Conservation (phyloP, 2,888 invertebrate species). For the Zygothrica quintamaculata region DNA sequence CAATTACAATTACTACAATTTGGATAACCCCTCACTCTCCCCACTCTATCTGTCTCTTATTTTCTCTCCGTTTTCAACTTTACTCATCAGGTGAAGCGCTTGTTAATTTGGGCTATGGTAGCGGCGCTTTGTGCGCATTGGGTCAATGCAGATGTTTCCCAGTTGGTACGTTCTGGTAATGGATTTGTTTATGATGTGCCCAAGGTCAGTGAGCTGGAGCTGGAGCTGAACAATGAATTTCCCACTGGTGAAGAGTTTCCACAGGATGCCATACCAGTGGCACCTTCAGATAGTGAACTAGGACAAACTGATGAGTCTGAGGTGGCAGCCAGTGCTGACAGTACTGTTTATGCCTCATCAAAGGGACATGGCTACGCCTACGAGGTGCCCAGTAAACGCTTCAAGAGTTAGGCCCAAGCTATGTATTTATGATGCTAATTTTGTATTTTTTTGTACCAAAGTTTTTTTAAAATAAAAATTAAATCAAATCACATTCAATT, state of each 20-base stretch:
- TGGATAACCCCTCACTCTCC: background rate
- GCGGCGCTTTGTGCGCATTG: slow-evolving; percentile 38
- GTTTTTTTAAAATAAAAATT: slow-evolving; percentile 48
- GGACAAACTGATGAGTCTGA: slow-evolving; percentile 49
- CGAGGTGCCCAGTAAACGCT: slow-evolving; percentile 56
- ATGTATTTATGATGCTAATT: background rate
- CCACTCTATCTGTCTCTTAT: no score
- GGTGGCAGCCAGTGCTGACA: slow-evolving; percentile 30
- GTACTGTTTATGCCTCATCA: slow-evolving; percentile 38
- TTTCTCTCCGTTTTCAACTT: no score
- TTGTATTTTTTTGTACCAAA: slow-evolving; percentile 55
- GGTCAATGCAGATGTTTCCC: slow-evolving; percentile 64
- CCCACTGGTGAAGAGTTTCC: slow-evolving; percentile 71
- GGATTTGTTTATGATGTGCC: slow-evolving; percentile 78
- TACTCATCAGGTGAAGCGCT: slow-evolving; percentile 42
- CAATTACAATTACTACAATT: background rate
- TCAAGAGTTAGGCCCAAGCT: slow-evolving; percentile 48
- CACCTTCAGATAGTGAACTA: slow-evolving; percentile 68
- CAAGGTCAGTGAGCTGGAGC: slow-evolving; percentile 61
- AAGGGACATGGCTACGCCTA: slow-evolving; percentile 66
- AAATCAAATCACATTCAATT: no score
- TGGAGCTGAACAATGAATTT: slow-evolving; percentile 73
- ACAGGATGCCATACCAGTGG: slow-evolving; percentile 71
- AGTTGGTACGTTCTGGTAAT: slow-evolving; percentile 74
- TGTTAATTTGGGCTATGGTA: slow-evolving; percentile 39